Conservation (phyloP, 2,888 invertebrate genomes). For the Hemistola chrysoprasaria region DNA sequence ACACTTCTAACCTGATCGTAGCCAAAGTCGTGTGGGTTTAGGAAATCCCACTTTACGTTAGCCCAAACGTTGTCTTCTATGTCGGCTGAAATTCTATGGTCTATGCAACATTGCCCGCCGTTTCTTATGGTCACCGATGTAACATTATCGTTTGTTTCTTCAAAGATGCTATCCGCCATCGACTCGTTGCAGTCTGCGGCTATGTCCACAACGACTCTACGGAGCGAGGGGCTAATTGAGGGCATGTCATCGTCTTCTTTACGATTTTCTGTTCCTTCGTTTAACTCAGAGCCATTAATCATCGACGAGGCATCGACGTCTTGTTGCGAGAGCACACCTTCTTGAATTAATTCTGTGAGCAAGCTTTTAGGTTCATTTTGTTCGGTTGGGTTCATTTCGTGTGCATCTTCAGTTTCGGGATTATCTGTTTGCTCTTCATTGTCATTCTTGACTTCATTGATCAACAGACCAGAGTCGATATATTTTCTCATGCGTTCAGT, state of each 20-base stretch:
- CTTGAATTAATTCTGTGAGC: slow-evolving; percentile 68
- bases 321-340: slow-evolving; percentile 70
- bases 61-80: slow-evolving; percentile 74
- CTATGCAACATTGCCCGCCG: slow-evolving; percentile 67
- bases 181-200: slow-evolving; percentile 67
- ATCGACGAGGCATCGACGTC: slow-evolving; percentile 71
- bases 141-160: slow-evolving; percentile 63
- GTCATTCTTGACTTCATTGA: slow-evolving; percentile 47
- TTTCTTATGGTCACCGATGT: slow-evolving; percentile 67
- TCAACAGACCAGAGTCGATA: slow-evolving; percentile 74
- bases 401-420: too few relatives aligned
- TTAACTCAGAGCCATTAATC: slow-evolving; percentile 58
- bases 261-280: slow-evolving; percentile 48
- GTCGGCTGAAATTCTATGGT: slow-evolving; percentile 75
- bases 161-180: slow-evolving; percentile 54
- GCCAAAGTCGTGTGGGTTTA: slow-evolving; percentile 72
- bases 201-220: slow-evolving; percentile 69
- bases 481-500: slow-evolving; percentile 76
- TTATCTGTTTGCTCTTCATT: slow-evolving; percentile 41
- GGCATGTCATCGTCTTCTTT: slow-evolving; percentile 64
- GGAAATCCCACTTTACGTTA: slow-evolving; percentile 73
- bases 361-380: slow-evolving; percentile 66
- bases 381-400: too few relatives aligned
- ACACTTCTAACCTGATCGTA: slow-evolving; percentile 72
- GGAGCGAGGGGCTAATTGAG: slow-evolving; percentile 54